These are phyloP conservation scores for Apostichopus leukothele DNA, from an alignment of 53 echinoderm and acorn worm genomes.

Conservation along the genomic window DNA sequence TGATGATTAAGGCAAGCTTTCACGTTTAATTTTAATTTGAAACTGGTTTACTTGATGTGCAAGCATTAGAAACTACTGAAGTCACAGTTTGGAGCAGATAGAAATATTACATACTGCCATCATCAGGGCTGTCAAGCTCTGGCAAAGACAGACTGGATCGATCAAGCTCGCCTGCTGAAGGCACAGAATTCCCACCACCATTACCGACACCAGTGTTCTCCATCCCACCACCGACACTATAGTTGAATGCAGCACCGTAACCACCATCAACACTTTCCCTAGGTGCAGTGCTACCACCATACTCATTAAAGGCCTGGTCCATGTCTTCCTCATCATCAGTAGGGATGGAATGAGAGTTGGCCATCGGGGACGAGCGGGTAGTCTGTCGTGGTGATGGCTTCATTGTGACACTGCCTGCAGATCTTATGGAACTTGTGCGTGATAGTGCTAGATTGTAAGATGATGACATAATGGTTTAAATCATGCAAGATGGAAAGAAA, in stretches of 20 bases:
- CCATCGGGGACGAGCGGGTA: constrained; percentile 13
- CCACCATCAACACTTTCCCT: constrained; percentile 36
- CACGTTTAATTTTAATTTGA: no score
- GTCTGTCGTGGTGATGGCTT: constrained; percentile 32
- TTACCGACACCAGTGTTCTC: constrained; percentile 54
- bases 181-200: constrained; percentile 57
- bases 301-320: constrained; percentile 81
- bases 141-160: constrained; percentile 37
- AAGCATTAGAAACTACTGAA: neutral
- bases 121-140: constrained; percentile 72
- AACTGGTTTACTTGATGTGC: no score
- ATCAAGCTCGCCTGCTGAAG: constrained; percentile 32
- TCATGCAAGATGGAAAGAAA: constrained; percentile 6
- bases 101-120: constrained; percentile 77
- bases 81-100: neutral
- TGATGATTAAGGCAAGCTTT: no score
- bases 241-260: constrained; percentile 27
- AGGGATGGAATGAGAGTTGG: constrained; percentile 33
- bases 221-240: constrained; percentile 47
- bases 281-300: constrained; percentile 48
- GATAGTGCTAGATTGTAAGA: constrained; percentile 72
- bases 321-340: constrained; percentile 72
- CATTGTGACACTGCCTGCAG: constrained; percentile 69
- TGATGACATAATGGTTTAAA: neutral
- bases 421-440: constrained; percentile 92